Percentiles rank a stretch among this genome's conserved stretches.
phyloP scores from a whole-genome alignment of 2,797 vertebrate genomes.

The Lagodon rhomboides region DNA sequence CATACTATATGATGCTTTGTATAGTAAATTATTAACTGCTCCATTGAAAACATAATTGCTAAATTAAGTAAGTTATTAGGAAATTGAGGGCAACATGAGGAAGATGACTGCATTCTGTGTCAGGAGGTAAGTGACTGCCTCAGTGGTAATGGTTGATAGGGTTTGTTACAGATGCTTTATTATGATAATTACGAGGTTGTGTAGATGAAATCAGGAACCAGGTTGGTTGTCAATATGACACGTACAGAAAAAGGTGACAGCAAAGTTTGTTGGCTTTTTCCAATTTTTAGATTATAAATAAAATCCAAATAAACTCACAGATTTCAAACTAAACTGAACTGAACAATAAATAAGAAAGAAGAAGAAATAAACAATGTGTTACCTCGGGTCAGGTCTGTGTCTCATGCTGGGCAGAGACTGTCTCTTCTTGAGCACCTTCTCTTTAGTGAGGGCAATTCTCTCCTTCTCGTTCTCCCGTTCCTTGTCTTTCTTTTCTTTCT shows the following conservation, averaged over 20 bases:
- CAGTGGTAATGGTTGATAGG: neutral
- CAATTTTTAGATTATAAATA: neutral
- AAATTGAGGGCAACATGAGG: neutral
- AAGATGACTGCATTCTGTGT: neutral
- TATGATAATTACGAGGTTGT: neutral
- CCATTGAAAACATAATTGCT: neutral
- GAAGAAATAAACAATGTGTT: neutral
- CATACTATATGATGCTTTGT: neutral
- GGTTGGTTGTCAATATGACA: neutral
- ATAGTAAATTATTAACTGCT: neutral
- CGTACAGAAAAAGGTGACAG: neutral
- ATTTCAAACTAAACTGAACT: neutral
- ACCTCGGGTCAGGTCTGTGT: conserved; percentile 87
- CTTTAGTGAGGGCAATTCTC: conserved; percentile 91
- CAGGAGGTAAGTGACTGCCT: neutral
- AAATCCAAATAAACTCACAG: neutral
- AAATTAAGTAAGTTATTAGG: neutral
- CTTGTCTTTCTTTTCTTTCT: conserved; percentile 97
- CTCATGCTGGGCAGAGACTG: conserved; percentile 89
- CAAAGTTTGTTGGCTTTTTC: neutral
- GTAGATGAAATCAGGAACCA: neutral
- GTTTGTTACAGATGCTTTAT: neutral
- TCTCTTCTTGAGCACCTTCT: conserved; percentile 93
- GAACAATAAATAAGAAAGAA: neutral
- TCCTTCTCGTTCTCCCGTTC: conserved; percentile 97